Base-by-base conservation (phyloP, 1,140 invertebrate genomes). In the Notospermus geniculatus region DNA sequence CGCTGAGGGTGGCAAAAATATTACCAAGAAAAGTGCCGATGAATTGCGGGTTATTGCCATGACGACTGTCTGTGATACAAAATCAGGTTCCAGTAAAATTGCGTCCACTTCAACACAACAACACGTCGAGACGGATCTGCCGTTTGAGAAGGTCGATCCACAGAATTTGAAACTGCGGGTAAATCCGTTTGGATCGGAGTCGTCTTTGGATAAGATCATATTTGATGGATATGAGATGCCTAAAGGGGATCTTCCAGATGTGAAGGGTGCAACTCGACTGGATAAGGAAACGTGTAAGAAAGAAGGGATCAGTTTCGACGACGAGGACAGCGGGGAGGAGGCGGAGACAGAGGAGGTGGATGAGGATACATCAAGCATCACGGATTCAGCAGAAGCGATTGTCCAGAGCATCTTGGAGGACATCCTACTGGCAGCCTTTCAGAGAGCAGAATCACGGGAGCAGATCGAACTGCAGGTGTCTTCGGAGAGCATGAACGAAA, bases 401-500 rank as follows among this genome's bases (percentile, higher is more conserved):
- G 85, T 85, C 4, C 82, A 85, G 54, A 82, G 83, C 15, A 82
- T 88, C 41, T 61, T 88, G 0, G 83, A 85, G 27, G 84, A 87
- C 19, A 74, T 88, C 0, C 67, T 87, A 0, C 81, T 85, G 62
- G 78, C 71, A 54, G 85, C 85, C 5, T 22, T 63, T n/a, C 19
- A 50, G 19, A 4, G 25, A 27, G 25, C 25, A 5, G 46, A 50
- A n/a, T 19, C 46, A 27, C 4, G 25, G 19, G 46, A 50, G 25
- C 19, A 19, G 46, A 50, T 50, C 22, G 28, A 32, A 29, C 25
- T 54, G 30, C 28, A 30, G 50, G 41, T 43, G 50, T n/a, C n/a
- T n/a, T 23, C 36, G 4, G 53, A 39, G 19, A 43, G 19, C 19
- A 43, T 52, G 30, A 63, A 15, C 28, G 30, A 9, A 43, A 59